These are phyloP conservation scores for Thalassoma bifasciatum DNA, from an alignment of 2,113 vertebrate species.

Conservation along the genomic window DNA sequence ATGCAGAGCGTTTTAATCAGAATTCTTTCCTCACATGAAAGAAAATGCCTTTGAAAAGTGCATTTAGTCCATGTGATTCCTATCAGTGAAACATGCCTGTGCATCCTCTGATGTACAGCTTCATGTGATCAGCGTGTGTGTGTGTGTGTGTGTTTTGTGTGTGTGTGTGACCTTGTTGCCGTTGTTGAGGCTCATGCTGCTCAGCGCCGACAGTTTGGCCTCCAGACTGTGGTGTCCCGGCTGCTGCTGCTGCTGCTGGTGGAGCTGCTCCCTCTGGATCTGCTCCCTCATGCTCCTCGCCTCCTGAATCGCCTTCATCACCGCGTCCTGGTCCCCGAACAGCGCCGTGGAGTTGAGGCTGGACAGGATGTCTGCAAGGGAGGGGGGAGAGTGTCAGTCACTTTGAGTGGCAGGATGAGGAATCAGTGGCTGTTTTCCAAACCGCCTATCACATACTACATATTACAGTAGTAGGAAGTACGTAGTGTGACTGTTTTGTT, in stretches of 20 bases:
- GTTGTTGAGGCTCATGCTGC: slow-evolving; percentile 92
- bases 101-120: neutral
- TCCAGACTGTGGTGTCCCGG: slow-evolving; percentile 83
- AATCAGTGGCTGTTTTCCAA: too few relatives aligned
- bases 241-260: slow-evolving; percentile 85
- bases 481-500: too few relatives aligned
- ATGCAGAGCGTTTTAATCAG: neutral
- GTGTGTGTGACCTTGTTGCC: slow-evolving; percentile 92
- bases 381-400: slow-evolving; percentile 29
- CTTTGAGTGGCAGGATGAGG: neutral
- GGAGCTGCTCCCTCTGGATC: slow-evolving; percentile 92
- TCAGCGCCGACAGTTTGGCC: slow-evolving; percentile 91
- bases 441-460: too few relatives aligned
- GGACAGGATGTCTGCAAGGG: slow-evolving; percentile 97
- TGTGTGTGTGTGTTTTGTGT: too few relatives aligned
- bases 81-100: slow-evolving; percentile 8
- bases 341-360: slow-evolving; percentile 97
- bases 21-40: slow-evolving; percentile 23
- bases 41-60: slow-evolving; percentile 25
- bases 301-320: slow-evolving; percentile 99
- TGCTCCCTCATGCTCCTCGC: slow-evolving; percentile 98
- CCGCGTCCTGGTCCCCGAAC: slow-evolving; percentile 98
- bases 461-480: too few relatives aligned
- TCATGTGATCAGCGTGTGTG: slow-evolving; percentile 25
- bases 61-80: slow-evolving; percentile 19